Conservation (phyloP, 2,797 vertebrate genomes). For the Eulemur albifrons region DNA sequence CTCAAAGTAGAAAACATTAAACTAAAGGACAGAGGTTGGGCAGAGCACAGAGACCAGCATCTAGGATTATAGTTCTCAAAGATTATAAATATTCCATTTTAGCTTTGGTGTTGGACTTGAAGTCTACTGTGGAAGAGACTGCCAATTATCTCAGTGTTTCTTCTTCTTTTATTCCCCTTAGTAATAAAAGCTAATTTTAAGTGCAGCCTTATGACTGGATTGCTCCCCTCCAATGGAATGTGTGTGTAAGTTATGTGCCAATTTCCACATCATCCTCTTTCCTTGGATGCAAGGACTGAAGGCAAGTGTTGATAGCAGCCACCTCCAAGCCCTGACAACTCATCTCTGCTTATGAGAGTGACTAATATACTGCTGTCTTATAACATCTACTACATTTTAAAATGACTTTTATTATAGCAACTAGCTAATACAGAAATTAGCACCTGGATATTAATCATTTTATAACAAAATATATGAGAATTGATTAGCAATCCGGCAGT, state of each 20-base stretch:
- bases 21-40: not conserved
- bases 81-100: not conserved
- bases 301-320: not conserved
- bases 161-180: constrained; percentile 9
- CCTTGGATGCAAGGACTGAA: not conserved
- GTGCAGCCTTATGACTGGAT: not conserved
- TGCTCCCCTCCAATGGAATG: not conserved
- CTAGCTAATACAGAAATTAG: not conserved
- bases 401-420: not conserved
- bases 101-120: not conserved
- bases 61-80: not conserved
- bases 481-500: not conserved
- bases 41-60: not conserved
- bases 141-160: not conserved
- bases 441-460: not conserved
- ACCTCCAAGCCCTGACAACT: not conserved
- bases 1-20: not conserved
- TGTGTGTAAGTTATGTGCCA: no score
- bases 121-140: not conserved
- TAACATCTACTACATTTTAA: not conserved
- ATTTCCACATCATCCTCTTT: not conserved
- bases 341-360: not conserved
- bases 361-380: not conserved
- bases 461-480: not conserved
- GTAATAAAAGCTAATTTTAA: not conserved